Evolutionary conservation across 1,140 invertebrate genomes (phyloP), one percentile per base, ranked within the genome.

Genomic region (Hormaphis cornu): DNA sequence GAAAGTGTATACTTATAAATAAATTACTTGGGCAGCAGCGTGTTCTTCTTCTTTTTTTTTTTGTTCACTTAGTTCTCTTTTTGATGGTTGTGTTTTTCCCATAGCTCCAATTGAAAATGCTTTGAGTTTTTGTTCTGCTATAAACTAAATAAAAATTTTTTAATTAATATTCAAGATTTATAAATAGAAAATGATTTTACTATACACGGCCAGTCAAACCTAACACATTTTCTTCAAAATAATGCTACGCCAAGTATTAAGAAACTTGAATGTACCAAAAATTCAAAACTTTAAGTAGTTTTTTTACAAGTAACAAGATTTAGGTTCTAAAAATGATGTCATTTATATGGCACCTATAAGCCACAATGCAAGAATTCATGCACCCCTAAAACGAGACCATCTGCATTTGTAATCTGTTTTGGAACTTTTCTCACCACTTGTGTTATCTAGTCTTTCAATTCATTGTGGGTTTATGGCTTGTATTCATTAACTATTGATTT

Each of bases 1-100:
- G n/a, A n/a, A n/a, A n/a, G n/a, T n/a, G n/a, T n/a, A n/a, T n/a
- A n/a, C n/a, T n/a, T n/a, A n/a, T n/a, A n/a, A n/a, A n/a, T n/a
- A n/a, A 58, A 58, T 66, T 80, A 87, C 86, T 76, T 87, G 83
- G 63, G 88, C 89, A 14, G 89, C 89, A 20, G 87, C 89, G 78
- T 91, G 89, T 76, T 93, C 89, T 77, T 94, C 89, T 77, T 94
- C 91, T 76, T 91, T 91, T 79, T 93, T 93, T 69, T 86, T 85
- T 66, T 88, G 83, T 73, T 95, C 92, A 76, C 95, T 92, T 10
- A 90, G 78, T 79, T 95, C 93, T 72, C 86, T 88, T 79, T 94
- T 94, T 37, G 90, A 89, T 71, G 90, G 77, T 46, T 83, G 82
- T 61, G 91, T 83, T 77, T 89, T 89, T 24, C 86, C 87, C 88